Percentiles rank a stretch among this genome's conserved stretches.
These are phyloP conservation scores for Drosophila pandora DNA, from an alignment of 1,140 invertebrate genomes.

Conservation along the genomic window DNA sequence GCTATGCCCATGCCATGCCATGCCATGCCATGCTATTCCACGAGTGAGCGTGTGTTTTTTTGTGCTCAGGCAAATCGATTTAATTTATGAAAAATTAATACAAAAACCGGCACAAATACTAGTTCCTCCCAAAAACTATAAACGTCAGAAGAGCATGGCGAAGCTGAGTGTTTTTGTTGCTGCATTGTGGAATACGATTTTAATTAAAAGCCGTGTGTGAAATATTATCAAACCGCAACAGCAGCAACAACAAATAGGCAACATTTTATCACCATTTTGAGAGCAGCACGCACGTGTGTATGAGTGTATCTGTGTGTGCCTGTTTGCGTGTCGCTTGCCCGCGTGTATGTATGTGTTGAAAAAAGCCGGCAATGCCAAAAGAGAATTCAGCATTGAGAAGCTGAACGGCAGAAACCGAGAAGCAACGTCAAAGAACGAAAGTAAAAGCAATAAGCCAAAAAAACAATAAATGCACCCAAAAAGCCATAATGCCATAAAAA, in stretches of 20 bases:
- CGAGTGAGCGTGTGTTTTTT: constrained; percentile 27
- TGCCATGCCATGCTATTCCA: not conserved
- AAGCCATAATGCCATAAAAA: constrained; percentile 17
- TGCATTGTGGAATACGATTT: constrained; percentile 34
- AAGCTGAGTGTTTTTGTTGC: constrained; percentile 28
- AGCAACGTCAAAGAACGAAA: constrained; percentile 60
- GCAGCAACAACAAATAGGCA: constrained; percentile 26
- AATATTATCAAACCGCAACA: constrained; percentile 63
- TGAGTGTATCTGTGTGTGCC: constrained; percentile 13
- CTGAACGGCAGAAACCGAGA: constrained; percentile 47
- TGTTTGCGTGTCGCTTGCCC: too few species aligned
- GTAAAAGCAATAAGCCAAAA: constrained; percentile 61
- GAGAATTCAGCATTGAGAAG: constrained; percentile 52
- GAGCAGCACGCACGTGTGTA: constrained; percentile 45
- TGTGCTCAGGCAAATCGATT: constrained; percentile 71
- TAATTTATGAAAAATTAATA: constrained; percentile 65
- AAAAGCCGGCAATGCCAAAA: constrained; percentile 74
- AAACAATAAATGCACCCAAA: constrained; percentile 26
- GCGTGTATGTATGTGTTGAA: constrained; percentile 61
- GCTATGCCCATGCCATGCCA: not conserved
- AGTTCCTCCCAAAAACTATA: constrained; percentile 35
- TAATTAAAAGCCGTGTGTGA: constrained; percentile 62
- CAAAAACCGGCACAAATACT: constrained; percentile 54
- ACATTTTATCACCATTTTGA: constrained; percentile 66
- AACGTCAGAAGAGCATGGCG: constrained; percentile 1